Base-by-base conservation (phyloP, 2,113 vertebrate species). In the Redunca redunca region DNA sequence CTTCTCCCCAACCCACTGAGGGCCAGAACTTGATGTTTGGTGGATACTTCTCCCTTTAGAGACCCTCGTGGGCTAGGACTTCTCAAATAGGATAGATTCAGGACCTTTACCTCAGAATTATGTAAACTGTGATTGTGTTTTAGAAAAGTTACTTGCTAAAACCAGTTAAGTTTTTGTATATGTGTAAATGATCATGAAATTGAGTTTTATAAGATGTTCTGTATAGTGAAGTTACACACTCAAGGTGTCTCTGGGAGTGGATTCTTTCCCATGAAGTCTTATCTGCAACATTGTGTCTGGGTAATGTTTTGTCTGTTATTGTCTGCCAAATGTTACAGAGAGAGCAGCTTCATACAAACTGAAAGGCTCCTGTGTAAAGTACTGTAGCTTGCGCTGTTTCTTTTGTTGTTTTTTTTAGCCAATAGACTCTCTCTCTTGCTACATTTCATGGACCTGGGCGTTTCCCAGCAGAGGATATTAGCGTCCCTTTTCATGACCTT, bases 101-200 rank as follows among this genome's bases (percentile, higher is more conserved):
- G 91, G 93, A 95, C 33, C 89, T 98, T 98, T 98, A 98, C 98
- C 98, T 98, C 98, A 97, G 94, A 98, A 97, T 97, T 89, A 93
- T 96, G 97, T 96, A 91, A 98, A 98, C 98, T 98, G 98, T 98
- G 98, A 98, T 98, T 97, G 91, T 97, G 93, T 97, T 96, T 94
- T 92, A 98, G 97, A 90, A 97, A 71, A 91, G 82, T 55, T 62
- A 78, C 95, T 95, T 96, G 90, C 90, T 96, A 90, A 96, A 96
- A 88, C 62, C 53, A 96, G 55, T 95, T 95, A n/a, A 83, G 30
- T 85, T 88, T 97, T 94, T 98, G 97, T 98, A 96, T 88, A 93
- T 98, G 97, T 98, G 96, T 98, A 97, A 84, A 97, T 97, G 97
- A 87, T 88, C 91, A 91, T 52, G 30, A 91, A 94, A 77, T 55